Conservation (phyloP, 2,797 vertebrate species). For the Cynopterus sphinx region DNA sequence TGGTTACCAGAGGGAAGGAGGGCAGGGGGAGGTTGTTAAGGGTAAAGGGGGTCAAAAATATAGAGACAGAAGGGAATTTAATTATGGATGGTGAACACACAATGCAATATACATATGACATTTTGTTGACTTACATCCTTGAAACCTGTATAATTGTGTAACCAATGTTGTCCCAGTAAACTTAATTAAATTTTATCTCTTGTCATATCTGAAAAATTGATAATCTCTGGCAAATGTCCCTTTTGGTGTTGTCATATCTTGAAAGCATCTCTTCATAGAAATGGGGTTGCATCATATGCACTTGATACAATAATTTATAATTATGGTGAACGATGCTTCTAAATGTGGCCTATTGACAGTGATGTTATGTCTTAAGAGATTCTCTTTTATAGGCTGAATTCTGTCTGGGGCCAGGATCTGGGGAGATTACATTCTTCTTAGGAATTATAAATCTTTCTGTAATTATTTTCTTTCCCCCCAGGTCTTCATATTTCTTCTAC, state of each 20-base stretch:
- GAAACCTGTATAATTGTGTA: too few species aligned
- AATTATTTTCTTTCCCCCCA: constrained; percentile 45
- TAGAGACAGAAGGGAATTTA: too few species aligned
- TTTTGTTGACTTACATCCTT: too few species aligned
- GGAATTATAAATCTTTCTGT: constrained; percentile 56
- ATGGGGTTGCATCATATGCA: neutral
- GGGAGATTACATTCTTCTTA: constrained; percentile 25
- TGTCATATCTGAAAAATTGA: neutral
- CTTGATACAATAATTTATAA: neutral
- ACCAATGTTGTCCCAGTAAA: too few species aligned
- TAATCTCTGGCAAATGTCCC: neutral
- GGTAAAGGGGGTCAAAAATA: too few species aligned
- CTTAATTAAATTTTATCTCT: too few species aligned
- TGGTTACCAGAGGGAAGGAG: too few species aligned
- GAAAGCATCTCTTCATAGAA: neutral
- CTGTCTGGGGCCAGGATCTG: neutral
- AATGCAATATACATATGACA: too few species aligned
- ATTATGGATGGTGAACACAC: too few species aligned
- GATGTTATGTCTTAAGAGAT: neutral
- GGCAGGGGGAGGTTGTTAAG: too few species aligned
- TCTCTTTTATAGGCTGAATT: neutral
- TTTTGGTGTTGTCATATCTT: neutral
- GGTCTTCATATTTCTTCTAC: constrained; percentile 52
- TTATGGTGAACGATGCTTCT: neutral
- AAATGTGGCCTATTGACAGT: neutral